Conservation (phyloP, 2,888 invertebrate genomes). For the Ctenicera cuprea region DNA sequence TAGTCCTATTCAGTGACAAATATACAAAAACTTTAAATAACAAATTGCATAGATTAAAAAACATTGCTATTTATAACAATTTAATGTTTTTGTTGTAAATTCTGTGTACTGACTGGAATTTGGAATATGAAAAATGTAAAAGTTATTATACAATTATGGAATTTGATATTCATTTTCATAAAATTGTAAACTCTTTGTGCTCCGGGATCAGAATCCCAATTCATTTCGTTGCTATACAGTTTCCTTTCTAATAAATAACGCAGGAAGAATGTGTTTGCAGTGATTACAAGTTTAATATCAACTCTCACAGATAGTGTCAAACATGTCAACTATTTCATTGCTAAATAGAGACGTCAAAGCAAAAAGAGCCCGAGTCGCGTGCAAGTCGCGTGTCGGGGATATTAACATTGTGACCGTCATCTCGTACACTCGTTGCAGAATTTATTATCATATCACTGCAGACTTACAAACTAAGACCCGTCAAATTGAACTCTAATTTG, state of each 20-base stretch:
- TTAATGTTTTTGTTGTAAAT: too few relatives aligned
- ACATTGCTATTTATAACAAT: too few relatives aligned
- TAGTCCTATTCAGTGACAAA: too few relatives aligned
- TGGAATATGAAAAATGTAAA: too few relatives aligned
- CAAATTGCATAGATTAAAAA: too few relatives aligned
- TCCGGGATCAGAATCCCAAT: too few relatives aligned
- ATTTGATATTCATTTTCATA: too few relatives aligned
- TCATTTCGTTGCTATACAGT: not conserved
- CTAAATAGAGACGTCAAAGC: conserved; percentile 66
- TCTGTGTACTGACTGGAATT: too few relatives aligned
- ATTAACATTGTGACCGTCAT: conserved; percentile 67
- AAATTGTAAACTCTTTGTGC: too few relatives aligned
- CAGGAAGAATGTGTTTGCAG: conserved; percentile 54
- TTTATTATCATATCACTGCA: conserved; percentile 57
- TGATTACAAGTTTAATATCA: conserved; percentile 58
- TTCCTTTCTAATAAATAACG: conserved; percentile 28
- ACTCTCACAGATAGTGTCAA: conserved; percentile 65
- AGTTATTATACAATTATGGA: too few relatives aligned
- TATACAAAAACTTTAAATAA: too few relatives aligned
- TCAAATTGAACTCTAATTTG: conserved; percentile 64
- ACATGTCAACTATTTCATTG: conserved; percentile 62
- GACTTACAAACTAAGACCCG: conserved; percentile 58
- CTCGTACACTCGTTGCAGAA: conserved; percentile 47
- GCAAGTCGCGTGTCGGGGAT: conserved; percentile 66
- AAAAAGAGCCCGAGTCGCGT: conserved; percentile 58